Conservation (phyloP, 1,140 invertebrate species). For the Drosophila athabasca region DNA sequence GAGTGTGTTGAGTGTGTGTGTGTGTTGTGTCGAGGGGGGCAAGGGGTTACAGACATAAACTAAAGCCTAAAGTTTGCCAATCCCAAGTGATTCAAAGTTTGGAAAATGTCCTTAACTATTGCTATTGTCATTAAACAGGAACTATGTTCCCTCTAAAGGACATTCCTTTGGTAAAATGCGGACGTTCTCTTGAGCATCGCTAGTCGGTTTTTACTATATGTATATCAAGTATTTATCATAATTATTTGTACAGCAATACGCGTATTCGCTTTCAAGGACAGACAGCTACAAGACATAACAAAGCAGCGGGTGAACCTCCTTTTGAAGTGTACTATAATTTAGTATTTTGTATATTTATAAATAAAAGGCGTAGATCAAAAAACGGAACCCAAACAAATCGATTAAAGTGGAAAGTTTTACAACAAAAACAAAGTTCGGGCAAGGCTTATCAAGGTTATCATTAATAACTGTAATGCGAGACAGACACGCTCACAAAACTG, state of each 20-base stretch:
- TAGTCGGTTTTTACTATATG: constrained; percentile 11
- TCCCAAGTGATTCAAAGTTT: constrained; percentile 15
- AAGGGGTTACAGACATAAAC: constrained; percentile 1
- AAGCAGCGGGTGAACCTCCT: constrained; percentile 51
- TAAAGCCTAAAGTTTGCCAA: constrained; percentile 18
- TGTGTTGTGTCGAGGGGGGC: constrained; percentile 7
- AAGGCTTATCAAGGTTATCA: constrained; percentile 38
- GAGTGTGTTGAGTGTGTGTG: constrained; percentile 8
- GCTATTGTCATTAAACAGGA: constrained; percentile 9
- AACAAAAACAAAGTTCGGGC: constrained; percentile 27
- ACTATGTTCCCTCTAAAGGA: constrained; percentile 29
- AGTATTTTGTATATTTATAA: constrained; percentile 18
- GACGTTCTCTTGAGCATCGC: constrained; percentile 15
- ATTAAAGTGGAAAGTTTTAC: constrained; percentile 25
- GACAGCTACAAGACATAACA: constrained; percentile 42
- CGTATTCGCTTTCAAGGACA: constrained; percentile 9
- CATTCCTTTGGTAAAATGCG: constrained; percentile 5
- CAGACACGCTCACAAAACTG: constrained; percentile 53
- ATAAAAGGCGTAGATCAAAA: constrained; percentile 1
- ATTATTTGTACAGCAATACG: neutral
- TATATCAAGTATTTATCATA: too few relatives aligned
- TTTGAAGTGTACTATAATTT: neutral
- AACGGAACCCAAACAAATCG: constrained; percentile 29
- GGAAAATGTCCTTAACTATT: neutral
- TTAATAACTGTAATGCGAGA: constrained; percentile 58